A percentile compares a stretch with the other conserved stretches of the same genome.
Conservation (phyloP, 1,140 invertebrate genomes). For the Diorhabda elongata region DNA sequence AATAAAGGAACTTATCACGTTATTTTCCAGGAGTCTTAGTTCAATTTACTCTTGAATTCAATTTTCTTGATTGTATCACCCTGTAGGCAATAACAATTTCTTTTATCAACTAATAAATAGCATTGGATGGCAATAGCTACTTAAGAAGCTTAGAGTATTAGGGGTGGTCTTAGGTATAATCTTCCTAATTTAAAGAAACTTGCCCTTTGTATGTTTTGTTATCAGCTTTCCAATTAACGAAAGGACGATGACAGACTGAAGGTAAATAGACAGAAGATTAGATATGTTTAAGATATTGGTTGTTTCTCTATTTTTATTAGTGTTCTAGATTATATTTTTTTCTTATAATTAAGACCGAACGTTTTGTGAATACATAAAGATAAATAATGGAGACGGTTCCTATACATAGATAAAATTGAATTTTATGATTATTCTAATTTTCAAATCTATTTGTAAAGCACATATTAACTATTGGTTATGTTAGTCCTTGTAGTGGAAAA, state of each 20-base stretch:
- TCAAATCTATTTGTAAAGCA: too few species aligned
- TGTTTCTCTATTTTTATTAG: not conserved
- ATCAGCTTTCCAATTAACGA: conserved; percentile 13
- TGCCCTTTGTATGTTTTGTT: conserved; percentile 14
- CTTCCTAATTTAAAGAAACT: conserved; percentile 9
- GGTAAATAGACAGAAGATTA: conserved; percentile 11
- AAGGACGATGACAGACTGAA: conserved; percentile 6
- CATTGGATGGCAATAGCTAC: conserved; percentile 10
- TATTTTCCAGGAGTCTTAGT: too few species aligned
- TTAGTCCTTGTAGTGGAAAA: too few species aligned
- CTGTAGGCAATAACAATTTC: not conserved
- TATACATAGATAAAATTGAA: too few species aligned
- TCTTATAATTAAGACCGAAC: not conserved
- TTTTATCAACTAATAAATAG: conserved; percentile 13
- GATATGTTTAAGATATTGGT: conserved; percentile 6
- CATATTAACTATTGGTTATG: too few species aligned
- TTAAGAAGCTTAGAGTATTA: conserved; percentile 12
- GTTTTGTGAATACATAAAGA: not conserved
- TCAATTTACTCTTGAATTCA: too few species aligned
- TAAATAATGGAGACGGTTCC: not conserved
- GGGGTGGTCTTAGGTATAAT: conserved; percentile 12
- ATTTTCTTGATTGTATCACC: too few species aligned
- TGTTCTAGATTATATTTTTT: not conserved
- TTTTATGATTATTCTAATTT: too few species aligned
- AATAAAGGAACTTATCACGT: too few species aligned